Conservation (phyloP, 2,113 vertebrate species). For the Xenotilapia flavipinnis region DNA sequence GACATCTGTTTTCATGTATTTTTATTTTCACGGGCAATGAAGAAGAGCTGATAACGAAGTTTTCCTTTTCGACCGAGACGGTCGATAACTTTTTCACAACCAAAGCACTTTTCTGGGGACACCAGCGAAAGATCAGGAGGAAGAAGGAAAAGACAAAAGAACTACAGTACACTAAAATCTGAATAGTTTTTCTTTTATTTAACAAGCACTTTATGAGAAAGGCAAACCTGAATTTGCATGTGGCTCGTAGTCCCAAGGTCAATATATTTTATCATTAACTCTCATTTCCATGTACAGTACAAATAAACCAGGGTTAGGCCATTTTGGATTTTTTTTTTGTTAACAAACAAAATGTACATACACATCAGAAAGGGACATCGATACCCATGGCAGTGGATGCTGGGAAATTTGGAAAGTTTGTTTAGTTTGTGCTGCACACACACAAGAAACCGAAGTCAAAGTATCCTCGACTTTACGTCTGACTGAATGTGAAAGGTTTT, state of each 20-base stretch:
- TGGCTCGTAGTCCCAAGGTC: constrained; percentile 62
- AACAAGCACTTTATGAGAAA: constrained; percentile 75
- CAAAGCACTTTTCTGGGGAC: constrained; percentile 80
- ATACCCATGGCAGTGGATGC: background rate
- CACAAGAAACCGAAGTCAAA: background rate
- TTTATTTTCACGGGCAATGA: constrained; percentile 25
- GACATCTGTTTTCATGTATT: background rate
- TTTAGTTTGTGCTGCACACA: background rate
- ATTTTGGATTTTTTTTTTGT: constrained; percentile 14
- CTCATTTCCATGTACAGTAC: constrained; percentile 56
- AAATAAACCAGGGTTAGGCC: constrained; percentile 22
- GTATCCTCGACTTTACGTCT: constrained; percentile 1
- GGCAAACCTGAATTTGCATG: constrained; percentile 62
- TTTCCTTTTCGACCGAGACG: constrained; percentile 17
- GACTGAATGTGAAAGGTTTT: constrained; percentile 54
- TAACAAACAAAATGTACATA: background rate
- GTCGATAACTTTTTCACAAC: constrained; percentile 66
- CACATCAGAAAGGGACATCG: constrained; percentile 58
- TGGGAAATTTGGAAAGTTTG: constrained; percentile 1
- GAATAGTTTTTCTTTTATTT: constrained; percentile 30
- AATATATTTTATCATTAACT: constrained; percentile 57
- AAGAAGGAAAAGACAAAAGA: constrained; percentile 44
- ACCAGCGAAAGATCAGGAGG: constrained; percentile 50
- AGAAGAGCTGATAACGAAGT: constrained; percentile 35
- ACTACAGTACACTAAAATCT: constrained; percentile 25